phyloP scores from a whole-genome alignment of 2,888 invertebrate species.

The Augiades crinisus region DNA sequence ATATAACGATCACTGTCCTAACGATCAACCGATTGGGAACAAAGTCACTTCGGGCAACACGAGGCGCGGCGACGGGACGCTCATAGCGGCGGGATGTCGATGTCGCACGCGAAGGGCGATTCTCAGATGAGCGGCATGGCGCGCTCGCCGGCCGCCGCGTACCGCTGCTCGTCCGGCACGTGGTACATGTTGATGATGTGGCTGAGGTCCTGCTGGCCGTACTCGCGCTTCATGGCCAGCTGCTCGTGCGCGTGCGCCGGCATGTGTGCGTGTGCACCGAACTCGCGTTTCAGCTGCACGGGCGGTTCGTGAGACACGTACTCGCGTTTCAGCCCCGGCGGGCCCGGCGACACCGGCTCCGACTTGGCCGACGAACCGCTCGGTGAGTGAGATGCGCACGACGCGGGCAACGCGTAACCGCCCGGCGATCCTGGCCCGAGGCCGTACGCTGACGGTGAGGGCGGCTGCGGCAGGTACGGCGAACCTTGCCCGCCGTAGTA shows the following conservation, averaged over 20 bases:
- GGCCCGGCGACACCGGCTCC: slow-evolving; percentile 92
- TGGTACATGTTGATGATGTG: slow-evolving; percentile 86
- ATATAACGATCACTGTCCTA: slow-evolving; percentile 71
- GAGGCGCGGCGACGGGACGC: slow-evolving; percentile 76
- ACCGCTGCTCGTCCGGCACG: slow-evolving; percentile 84
- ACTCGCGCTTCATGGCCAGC: slow-evolving; percentile 86
- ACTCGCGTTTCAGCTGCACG: slow-evolving; percentile 78
- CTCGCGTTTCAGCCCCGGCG: slow-evolving; percentile 80
- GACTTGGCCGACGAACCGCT: slow-evolving; percentile 94
- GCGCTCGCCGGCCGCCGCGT: slow-evolving; percentile 81
- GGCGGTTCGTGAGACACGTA: slow-evolving; percentile 74
- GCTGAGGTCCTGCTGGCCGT: slow-evolving; percentile 83
- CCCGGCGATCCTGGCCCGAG: slow-evolving; percentile 84
- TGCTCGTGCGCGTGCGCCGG: slow-evolving; percentile 60
- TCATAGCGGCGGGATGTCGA: slow-evolving; percentile 84
- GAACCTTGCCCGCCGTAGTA: slow-evolving; percentile 88
- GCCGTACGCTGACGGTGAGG: slow-evolving; percentile 85
- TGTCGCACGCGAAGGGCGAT: slow-evolving; percentile 84
- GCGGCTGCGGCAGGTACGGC: slow-evolving; percentile 88
- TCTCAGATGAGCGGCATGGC: slow-evolving; percentile 85
- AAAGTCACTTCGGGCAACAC: slow-evolving; percentile 57
- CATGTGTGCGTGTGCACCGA: slow-evolving; percentile 72
- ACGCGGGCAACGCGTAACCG: slow-evolving; percentile 83
- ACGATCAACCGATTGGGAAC: slow-evolving; percentile 49
- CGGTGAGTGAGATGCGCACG: slow-evolving; percentile 90